These are phyloP conservation scores for Oncorhynchus keta DNA, from an alignment of 2,113 vertebrate species.

Conservation along the genomic window DNA sequence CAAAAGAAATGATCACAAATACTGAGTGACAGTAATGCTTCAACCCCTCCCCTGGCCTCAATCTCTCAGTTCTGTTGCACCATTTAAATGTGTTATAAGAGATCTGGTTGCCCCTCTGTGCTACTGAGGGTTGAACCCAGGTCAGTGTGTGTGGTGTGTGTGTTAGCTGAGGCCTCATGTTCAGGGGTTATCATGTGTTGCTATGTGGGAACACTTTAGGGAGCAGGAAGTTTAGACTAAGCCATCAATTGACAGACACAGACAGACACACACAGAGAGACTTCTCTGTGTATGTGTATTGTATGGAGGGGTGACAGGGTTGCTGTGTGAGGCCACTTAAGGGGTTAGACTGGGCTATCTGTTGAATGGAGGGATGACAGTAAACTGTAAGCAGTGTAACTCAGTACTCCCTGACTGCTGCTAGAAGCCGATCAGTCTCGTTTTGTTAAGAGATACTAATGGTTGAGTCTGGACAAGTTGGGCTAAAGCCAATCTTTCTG, in stretches of 20 bases:
- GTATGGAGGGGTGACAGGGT: neutral
- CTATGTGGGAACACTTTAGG: too few relatives aligned
- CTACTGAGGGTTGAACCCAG: conserved; percentile 28
- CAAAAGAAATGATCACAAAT: neutral
- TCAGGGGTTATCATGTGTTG: conserved; percentile 49
- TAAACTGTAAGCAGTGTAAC: conserved; percentile 17
- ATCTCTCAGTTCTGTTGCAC: conserved; percentile 25
- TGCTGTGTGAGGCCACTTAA: neutral
- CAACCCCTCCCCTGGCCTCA: conserved; percentile 24
- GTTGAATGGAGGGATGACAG: conserved; percentile 14
- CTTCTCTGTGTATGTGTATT: neutral
- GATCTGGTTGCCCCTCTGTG: conserved; percentile 32
- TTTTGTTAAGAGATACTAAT: neutral
- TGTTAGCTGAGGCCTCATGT: conserved; percentile 13
- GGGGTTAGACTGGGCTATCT: conserved; percentile 14
- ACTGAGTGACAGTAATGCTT: neutral
- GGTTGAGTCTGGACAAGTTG: neutral
- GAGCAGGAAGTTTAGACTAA: too few relatives aligned
- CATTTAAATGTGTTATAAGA: conserved; percentile 29
- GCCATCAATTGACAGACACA: too few relatives aligned
- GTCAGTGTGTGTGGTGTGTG: neutral
- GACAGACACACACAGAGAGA: too few relatives aligned
- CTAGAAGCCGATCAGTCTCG: neutral
- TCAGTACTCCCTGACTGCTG: conserved; percentile 33
- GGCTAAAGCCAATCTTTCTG: neutral